Percentiles rank a stretch among this genome's conserved stretches.
Conservation (phyloP, 2,888 invertebrate genomes). For the Drosophila macrothrix region DNA sequence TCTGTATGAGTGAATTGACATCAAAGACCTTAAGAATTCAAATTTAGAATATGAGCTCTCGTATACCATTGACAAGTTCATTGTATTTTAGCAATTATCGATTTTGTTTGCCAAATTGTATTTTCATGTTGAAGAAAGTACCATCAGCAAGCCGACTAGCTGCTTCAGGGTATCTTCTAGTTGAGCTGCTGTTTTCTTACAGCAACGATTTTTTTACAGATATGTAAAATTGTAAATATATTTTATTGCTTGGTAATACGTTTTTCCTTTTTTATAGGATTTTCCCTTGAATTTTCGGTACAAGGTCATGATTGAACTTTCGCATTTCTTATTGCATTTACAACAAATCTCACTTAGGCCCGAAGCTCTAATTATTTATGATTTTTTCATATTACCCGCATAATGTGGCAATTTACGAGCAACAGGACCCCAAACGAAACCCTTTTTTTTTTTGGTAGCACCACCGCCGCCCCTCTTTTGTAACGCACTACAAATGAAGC, state of each 20-base stretch:
- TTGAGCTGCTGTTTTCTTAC: neutral
- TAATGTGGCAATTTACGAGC: conserved; percentile 59
- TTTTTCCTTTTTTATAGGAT: neutral
- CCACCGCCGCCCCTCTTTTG: conserved; percentile 20
- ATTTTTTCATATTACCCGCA: conserved; percentile 54
- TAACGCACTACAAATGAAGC: conserved; percentile 60
- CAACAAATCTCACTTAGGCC: conserved; percentile 55
- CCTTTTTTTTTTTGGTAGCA: conserved; percentile 17
- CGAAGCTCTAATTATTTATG: conserved; percentile 58
- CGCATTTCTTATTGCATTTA: conserved; percentile 26
- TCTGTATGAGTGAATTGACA: neutral
- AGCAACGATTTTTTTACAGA: neutral
- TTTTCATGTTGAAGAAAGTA: neutral
- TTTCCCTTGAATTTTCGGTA: neutral
- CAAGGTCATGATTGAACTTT: conserved; percentile 16
- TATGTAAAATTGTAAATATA: neutral
- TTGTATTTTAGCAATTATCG: neutral
- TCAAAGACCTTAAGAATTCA: neutral
- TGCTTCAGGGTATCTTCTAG: neutral
- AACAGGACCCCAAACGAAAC: conserved; percentile 20
- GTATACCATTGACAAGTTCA: neutral
- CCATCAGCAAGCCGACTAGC: accelerated
- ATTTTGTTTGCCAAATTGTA: neutral
- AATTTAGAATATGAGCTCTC: neutral
- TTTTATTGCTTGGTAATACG: neutral